Evolutionary conservation across 1,140 invertebrate species (phyloP), one percentile per base, ranked within the genome.

Genomic region (Brevipalpus yothersi): DNA sequence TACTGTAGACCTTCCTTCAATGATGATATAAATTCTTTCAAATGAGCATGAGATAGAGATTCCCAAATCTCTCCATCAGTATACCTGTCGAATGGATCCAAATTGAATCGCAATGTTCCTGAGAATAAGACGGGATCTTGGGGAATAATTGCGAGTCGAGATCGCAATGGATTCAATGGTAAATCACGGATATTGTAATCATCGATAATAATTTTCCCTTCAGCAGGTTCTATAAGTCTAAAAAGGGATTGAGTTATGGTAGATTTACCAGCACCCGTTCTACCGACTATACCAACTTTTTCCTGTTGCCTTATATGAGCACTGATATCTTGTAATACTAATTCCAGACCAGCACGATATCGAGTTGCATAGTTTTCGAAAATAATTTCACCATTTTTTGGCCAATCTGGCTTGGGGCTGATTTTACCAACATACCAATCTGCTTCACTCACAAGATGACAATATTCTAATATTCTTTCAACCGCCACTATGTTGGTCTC

Each of bases 151-250:
- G 90, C 94, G 23, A 96, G 75, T 63, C 83, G 69, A n/a, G 72
- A 72, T 76, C 93, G 76, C 23, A 98, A 71, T 63, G 86, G 80
- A 69, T 95, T 87, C 5, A 98, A 77, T 41, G 90, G 90, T 63
- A 98, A 75, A 11, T 78, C 77, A 0, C 82, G 73, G 63, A 97
- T 91, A 68, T 94, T 81, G 13, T 88, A 69, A 47, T 80, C 83
- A 73, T 98, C 94, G 60, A 98, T 92, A n/a, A 80, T 67, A 61
- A 98, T 96, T 54, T 74, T 72, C 11, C 91, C 91, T 17, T 55
- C 59, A 15, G 63, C 65, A 1, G 75, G 59, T 65, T 78, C 76
- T 59, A 78, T 71, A 42, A 79, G 70, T 59, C 77, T 68, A 63
- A 78, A 79, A 40, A 78, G 63, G 8, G 72, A 72, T 15, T 77